A percentile compares a stretch with the other conserved stretches of the same genome.
These are phyloP conservation scores for Maconellicoccus hirsutus DNA, from an alignment of 1,140 invertebrate genomes.

Conservation along the genomic window DNA sequence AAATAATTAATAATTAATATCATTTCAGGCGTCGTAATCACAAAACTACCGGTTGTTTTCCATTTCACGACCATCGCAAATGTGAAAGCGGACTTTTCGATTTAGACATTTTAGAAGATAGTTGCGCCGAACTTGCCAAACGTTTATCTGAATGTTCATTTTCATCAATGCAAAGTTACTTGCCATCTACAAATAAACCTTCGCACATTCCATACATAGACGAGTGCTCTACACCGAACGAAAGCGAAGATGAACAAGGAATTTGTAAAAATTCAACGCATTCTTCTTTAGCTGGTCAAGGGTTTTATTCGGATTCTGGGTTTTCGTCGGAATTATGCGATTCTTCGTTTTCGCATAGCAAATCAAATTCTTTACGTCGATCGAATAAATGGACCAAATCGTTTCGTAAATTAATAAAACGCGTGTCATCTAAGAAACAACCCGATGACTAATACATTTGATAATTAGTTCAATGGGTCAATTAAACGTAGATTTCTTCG, in stretches of 20 bases:
- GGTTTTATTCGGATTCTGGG: constrained; percentile 43
- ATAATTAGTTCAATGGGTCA: too few relatives aligned
- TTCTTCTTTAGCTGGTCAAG: constrained; percentile 33
- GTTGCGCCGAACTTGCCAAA: constrained; percentile 27
- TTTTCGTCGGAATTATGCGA: constrained; percentile 35
- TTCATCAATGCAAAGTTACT: constrained; percentile 14
- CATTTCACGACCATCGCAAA: neutral
- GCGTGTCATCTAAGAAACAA: constrained; percentile 34
- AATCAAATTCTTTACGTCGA: constrained; percentile 33
- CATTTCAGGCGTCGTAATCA: neutral
- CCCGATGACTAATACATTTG: neutral
- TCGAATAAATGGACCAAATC: constrained; percentile 43
- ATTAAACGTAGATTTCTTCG: too few relatives aligned
- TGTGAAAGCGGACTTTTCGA: constrained; percentile 5
- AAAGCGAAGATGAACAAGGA: constrained; percentile 35
- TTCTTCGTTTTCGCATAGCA: constrained; percentile 29
- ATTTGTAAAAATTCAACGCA: constrained; percentile 30
- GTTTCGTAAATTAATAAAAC: constrained; percentile 41
- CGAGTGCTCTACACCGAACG: constrained; percentile 31
- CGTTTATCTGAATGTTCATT: constrained; percentile 27
- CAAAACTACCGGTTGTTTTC: constrained; percentile 10
- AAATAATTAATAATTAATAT: neutral
- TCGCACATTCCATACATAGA: constrained; percentile 33
- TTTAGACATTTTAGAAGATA: neutral
- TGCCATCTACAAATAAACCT: constrained; percentile 27